Base-by-base conservation (phyloP, 2,888 invertebrate species). In the Campoplex nolae region DNA sequence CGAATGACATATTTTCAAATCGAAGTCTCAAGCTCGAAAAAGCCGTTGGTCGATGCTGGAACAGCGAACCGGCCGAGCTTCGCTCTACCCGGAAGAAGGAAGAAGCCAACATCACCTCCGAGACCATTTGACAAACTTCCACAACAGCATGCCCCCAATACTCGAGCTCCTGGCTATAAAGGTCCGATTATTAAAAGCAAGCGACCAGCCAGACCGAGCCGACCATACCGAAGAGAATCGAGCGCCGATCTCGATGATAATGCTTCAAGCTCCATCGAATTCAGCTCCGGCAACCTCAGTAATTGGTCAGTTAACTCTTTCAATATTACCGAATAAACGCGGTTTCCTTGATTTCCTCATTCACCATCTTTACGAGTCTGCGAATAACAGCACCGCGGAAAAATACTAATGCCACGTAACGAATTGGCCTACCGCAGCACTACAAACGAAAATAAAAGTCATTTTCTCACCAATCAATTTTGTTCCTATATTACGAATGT, bases 141-240 rank as follows among this genome's bases (percentile, higher is more conserved):
- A 1, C 93, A 93, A 38, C 94, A 94, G 65, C 94, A 94, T 70
- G 94, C 94, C 7, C 94, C 94, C 0, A 94, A 94, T 70, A 94
- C 94, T 0, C 90, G 94, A 84, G 94, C 94, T 13, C 94, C 94
- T 1, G 94, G 94, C 3, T 94, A 94, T 89, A 94, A 92, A 45
- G 94, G 94, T 16, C 92, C 93, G 0, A 76, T 93, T 82, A n/a
- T 88, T 13, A 93, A 93, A 80, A 84, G 87, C 23, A 87, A 88
- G 11, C 91, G 92, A 48, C 91, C 92, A 2, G 84, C 85, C 13
- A 92, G 93, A 85, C 92, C 91, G 48, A 92, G 78, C 56, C 91
- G 93, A 79, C 94, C 94, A 6, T 94, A 90, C 85, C 92, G 94
- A 88, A 89, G 94, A 84, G 94, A 94, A 51, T 94, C 94, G 23